Evolutionary conservation across 2,113 vertebrate genomes (phyloP).

Genomic region (Eleginops maclovinus): DNA sequence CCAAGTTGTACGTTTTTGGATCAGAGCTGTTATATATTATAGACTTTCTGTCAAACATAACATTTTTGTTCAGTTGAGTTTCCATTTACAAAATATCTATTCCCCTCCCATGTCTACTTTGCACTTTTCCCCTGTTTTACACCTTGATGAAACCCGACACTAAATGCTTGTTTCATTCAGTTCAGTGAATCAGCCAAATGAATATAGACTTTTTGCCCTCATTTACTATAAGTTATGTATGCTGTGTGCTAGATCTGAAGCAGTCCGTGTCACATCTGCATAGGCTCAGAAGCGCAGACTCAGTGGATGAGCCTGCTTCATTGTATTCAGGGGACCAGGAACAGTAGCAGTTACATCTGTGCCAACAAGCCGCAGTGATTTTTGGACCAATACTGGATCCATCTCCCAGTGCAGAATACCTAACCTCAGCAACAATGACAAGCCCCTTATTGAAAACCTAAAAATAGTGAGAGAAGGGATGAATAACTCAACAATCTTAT

Average conservation of each 20-base stretch:
- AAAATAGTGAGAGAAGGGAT: constrained; percentile 60
- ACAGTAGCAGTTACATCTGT: constrained; percentile 53
- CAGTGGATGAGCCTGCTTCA: constrained; percentile 39
- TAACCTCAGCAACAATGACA: constrained; percentile 43
- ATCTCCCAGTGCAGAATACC: constrained; percentile 26
- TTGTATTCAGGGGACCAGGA: constrained; percentile 14
- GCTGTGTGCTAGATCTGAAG: constrained; percentile 43
- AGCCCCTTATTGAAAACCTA: constrained; percentile 49
- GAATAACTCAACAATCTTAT: constrained; percentile 51
- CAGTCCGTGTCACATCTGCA: constrained; percentile 53
- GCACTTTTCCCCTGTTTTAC: constrained; percentile 20
- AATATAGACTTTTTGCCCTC: constrained; percentile 48
- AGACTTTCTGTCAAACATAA: neutral
- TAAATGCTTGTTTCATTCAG: constrained; percentile 36
- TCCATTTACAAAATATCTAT: neutral
- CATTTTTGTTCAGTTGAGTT: neutral
- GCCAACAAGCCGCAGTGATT: constrained; percentile 36
- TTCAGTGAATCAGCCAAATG: constrained; percentile 50
- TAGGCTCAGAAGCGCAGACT: constrained; percentile 30
- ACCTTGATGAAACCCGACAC: constrained; percentile 49
- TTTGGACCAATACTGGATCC: constrained; percentile 25
- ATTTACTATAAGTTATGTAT: constrained; percentile 45
- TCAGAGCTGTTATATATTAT: neutral
- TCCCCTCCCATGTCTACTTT: neutral
- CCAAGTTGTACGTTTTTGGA: neutral